phyloP scores from a whole-genome alignment of 2,797 vertebrate species.

The Takifugu ocellatus region DNA sequence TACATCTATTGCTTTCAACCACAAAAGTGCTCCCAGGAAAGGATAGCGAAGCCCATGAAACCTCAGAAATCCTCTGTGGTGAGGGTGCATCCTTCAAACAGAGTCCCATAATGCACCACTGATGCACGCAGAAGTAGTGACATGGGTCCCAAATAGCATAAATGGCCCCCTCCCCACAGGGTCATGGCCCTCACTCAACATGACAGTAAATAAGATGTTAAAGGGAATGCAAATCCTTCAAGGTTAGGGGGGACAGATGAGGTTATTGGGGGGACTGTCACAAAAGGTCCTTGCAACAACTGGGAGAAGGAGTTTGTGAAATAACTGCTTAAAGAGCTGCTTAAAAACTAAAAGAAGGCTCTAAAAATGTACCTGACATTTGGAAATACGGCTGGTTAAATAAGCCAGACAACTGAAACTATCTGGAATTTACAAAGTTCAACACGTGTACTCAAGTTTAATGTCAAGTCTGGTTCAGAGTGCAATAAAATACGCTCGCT shows the following conservation, averaged over 20 bases:
- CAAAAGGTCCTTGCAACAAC: not conserved
- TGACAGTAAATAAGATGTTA: no score
- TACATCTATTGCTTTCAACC: constrained; percentile 66
- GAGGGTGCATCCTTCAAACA: constrained; percentile 5
- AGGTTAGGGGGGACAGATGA: constrained; percentile 9
- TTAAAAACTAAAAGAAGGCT: not conserved
- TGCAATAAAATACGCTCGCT: constrained; percentile 44
- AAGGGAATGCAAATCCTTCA: no score
- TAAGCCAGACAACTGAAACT: constrained; percentile 24
- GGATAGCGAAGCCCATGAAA: constrained; percentile 27
- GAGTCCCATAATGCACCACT: not conserved
- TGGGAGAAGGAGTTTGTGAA: no score
- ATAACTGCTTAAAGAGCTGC: no score
- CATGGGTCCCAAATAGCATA: constrained; percentile 2
- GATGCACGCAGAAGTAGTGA: constrained; percentile 11
- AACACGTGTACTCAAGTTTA: constrained; percentile 35
- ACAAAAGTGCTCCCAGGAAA: constrained; percentile 43
- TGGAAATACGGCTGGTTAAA: constrained; percentile 27
- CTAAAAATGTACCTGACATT: constrained; percentile 19
- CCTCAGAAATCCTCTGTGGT: constrained; percentile 22
- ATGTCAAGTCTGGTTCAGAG: constrained; percentile 39
- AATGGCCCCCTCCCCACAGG: constrained; percentile 6
- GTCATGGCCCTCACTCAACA: constrained; percentile 4
- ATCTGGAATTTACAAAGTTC: constrained; percentile 46
- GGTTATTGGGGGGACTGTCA: not conserved